Base-by-base conservation (phyloP, 1,140 invertebrate species). In the Heliconius himera region DNA sequence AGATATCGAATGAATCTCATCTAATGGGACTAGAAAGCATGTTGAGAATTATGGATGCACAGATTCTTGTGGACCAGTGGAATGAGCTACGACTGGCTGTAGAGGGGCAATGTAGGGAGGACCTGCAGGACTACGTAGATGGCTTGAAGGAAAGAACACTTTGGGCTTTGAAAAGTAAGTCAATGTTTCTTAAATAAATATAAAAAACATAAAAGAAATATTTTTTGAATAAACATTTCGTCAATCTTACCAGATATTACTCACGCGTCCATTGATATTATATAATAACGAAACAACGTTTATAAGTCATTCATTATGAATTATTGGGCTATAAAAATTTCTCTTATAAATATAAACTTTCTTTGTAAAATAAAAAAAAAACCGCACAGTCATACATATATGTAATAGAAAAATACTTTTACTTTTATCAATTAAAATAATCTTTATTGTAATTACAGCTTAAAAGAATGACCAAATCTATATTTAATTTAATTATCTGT, bases 141-240 rank as follows among this genome's bases (percentile, higher is more conserved):
- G 97, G 96, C 22, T 89, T 97, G 16, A 91, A 89, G 33, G 95
- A 95, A n/a, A 94, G 95, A 66, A 95, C 96, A 76, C 91, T 96
- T 56, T 97, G 97, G 97, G 97, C 97, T 2, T 90, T 97, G 6
- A 97, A 97, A 95, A 96, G 97, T 97, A 94, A 96, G 96, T 95
- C 38, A 33, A 46, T 70, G 6, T 22, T 33, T 38, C 41, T 70
- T n/a, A 46, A 46, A 36, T 36, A 36, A 36, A 46, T 41, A 41
- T 38, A 8, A 38, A 38, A 8, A 33, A 33, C 2, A 33, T 33
- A 46, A 46, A 46, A 46, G 13, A 46, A 16, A 46, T 16, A 46
- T 46, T 46, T 46, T 46, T 46, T 16, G 1, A 5, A 16, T 46
- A 46, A 16, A 16, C 13, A 51, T 8, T 2, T 51, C 6, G 18